Evolutionary conservation across 1,140 invertebrate species (phyloP).

Genomic region (Nasonia vitripennis): DNA sequence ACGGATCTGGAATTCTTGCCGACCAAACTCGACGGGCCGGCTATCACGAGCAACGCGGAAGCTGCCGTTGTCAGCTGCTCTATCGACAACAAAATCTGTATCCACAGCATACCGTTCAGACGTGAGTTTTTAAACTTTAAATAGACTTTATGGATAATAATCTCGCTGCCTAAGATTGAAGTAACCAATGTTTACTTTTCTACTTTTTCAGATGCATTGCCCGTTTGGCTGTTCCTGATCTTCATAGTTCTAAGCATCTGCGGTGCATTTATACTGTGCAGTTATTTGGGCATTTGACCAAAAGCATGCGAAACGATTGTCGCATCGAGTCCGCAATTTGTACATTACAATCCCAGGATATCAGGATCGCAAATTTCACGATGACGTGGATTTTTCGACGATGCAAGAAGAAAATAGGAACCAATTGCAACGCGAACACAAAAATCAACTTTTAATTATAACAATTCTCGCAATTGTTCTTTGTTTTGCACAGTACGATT

Average conservation of each 20-base stretch:
- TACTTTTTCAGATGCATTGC: slow-evolving; percentile 82
- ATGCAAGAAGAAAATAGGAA: slow-evolving; percentile 27
- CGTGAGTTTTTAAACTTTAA: slow-evolving; percentile 77
- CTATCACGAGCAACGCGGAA: slow-evolving; percentile 83
- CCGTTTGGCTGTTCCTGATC: slow-evolving; percentile 84
- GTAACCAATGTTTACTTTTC: slow-evolving; percentile 45
- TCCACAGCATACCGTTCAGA: slow-evolving; percentile 90
- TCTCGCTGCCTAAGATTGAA: not conserved
- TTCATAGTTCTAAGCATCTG: slow-evolving; percentile 84
- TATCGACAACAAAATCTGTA: slow-evolving; percentile 93
- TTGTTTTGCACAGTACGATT: slow-evolving; percentile 34
- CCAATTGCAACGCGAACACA: slow-evolving; percentile 15
- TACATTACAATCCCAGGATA: slow-evolving; percentile 27
- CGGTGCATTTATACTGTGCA: slow-evolving; percentile 85
- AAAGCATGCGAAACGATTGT: not conserved
- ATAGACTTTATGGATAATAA: not conserved
- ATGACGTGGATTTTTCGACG: not conserved
- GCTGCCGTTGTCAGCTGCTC: slow-evolving; percentile 95
- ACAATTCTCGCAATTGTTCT: slow-evolving; percentile 27
- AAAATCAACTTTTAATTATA: slow-evolving; percentile 23
- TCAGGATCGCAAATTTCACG: slow-evolving; percentile 17
- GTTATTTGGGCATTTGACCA: slow-evolving; percentile 86
- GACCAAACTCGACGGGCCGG: slow-evolving; percentile 78
- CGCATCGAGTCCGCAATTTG: slow-evolving; percentile 5
- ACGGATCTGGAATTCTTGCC: slow-evolving; percentile 94